phyloP scores from a whole-genome alignment of 2,113 vertebrate species.

The Cyprinodon tularosa region DNA sequence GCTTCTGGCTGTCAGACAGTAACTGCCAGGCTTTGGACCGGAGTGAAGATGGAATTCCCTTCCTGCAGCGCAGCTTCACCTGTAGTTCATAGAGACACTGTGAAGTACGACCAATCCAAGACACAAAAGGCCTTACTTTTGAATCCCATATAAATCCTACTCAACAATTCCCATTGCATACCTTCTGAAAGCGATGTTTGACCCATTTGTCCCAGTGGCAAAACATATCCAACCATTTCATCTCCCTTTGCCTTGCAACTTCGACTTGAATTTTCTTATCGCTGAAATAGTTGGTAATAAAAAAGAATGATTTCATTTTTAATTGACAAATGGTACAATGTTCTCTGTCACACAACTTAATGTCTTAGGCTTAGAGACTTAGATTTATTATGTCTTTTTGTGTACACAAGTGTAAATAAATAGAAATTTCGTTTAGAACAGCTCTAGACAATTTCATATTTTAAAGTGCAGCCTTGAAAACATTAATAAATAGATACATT shows the following conservation, averaged over 20 bases:
- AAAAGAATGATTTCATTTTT: neutral
- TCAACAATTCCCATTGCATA: constrained; percentile 38
- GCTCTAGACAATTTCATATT: too few relatives aligned
- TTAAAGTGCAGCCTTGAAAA: too few relatives aligned
- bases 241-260: constrained; percentile 88
- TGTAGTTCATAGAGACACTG: constrained; percentile 40
- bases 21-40: constrained; percentile 89
- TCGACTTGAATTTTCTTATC: constrained; percentile 84
- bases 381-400: too few relatives aligned
- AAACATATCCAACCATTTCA: constrained; percentile 95
- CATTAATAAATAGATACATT: too few relatives aligned
- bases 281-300: constrained; percentile 66
- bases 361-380: neutral
- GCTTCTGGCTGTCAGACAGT: constrained; percentile 89
- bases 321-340: constrained; percentile 4
- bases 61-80: constrained; percentile 92
- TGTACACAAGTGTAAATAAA: too few relatives aligned
- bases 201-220: constrained; percentile 92
- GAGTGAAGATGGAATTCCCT: constrained; percentile 91
- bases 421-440: too few relatives aligned
- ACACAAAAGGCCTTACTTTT: neutral
- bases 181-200: constrained; percentile 89
- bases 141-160: neutral
- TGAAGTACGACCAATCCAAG: neutral
- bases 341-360: constrained; percentile 2